Base-by-base conservation (phyloP, 2,888 invertebrate species). In the Pollenia angustigena region DNA sequence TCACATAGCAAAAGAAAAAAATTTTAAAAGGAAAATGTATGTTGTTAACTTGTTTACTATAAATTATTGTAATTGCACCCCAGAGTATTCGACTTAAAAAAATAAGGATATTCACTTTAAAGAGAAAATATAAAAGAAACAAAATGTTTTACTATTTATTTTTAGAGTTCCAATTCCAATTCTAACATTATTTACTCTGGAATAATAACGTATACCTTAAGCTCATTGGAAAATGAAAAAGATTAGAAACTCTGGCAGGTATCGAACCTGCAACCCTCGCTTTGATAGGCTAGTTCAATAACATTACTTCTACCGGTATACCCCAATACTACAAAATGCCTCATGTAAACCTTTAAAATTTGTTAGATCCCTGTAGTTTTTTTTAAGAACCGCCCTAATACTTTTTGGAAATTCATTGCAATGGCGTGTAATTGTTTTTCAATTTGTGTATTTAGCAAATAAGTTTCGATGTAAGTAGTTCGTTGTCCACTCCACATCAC, bases 401-500 rank as follows among this genome's bases (percentile, higher is more conserved):
- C 40, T 14, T 52, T n/a, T 9, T 48, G 32, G 40, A 32, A 40
- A 16, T 6, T 60, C 1, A 48, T 46, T 71, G 69, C 44, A 44
- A 46, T 52, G 58, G 9, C 48, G 32, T 54, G 44, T 66, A 54
- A 66, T 66, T 54, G 32, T 66, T 66, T 23, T 76, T 66, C 12
- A 54, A 54, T 46, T 76, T 46, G 23, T 76, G 4, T 32, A 4
- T 32, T 54, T 11, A 9, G 0, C 11, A 18, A 58, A 60, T 75
- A 14, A 10, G 12, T 16, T 16, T 50, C 9, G 9, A 12, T 16
- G 44, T 54, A 23, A 46, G 4, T 18, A 64, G 50, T 52, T 62
- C 14, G 44, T 50, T 75, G 79, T 50, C 42, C 58, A 50, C 79
- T 79, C 58, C 42, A 69, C 58, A 68, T 10, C 48, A 68, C 56